Base-by-base conservation (phyloP, 2,888 invertebrate species). In the Amblyjoppa fuscipennis region DNA sequence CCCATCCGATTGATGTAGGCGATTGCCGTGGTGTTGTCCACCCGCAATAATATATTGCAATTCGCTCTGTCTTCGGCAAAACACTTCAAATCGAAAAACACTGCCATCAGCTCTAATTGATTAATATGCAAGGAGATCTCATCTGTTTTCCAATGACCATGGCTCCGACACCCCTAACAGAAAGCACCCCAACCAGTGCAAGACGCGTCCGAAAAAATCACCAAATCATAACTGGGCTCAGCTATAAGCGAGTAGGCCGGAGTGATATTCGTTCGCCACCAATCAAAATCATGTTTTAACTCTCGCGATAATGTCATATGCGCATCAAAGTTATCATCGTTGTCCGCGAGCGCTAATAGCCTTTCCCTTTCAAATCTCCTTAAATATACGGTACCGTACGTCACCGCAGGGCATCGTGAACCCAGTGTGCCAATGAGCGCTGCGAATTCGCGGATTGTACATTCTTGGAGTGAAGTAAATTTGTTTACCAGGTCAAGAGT, bases 141-240 rank as follows among this genome's bases (percentile, higher is more conserved):
- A 7, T 66, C 25, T 20, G 28, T 28, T 11, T 34, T 61, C 81
- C 86, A 87, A 34, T 78, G 78, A 2, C 70, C 70, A 28, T 31
- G 20, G n/a, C n/a, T 28, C 9, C 49, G 28, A 20, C 13, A 28
- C 4, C 31, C 70, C 20, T 70, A 31, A 11, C 45, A 11, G 25
- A 11, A 70, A 41, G 6, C 49, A 3, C 70, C 84, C 81, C 86
- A 87, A 5, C 84, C 84, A 11, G 83, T 59, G 11, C 74, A 49
- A 2, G 84, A 87, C 3, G 87, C 74, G 11, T 84, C 84, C n/a
- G 85, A 85, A 34, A 81, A 87, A 75, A 87, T 84, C 45, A 83
- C 75, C 3, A 75, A 20, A 20, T 78, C 45, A 59, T 73, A 86
- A 31, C 3, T n/a, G 3, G 34, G 51, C 20, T 59, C n/a, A 11